Percentiles rank a stretch among this genome's conserved stretches.
These are phyloP conservation scores for Limnodromus scolopaceus DNA, from an alignment of 2,797 vertebrate species.

Conservation along the genomic window DNA sequence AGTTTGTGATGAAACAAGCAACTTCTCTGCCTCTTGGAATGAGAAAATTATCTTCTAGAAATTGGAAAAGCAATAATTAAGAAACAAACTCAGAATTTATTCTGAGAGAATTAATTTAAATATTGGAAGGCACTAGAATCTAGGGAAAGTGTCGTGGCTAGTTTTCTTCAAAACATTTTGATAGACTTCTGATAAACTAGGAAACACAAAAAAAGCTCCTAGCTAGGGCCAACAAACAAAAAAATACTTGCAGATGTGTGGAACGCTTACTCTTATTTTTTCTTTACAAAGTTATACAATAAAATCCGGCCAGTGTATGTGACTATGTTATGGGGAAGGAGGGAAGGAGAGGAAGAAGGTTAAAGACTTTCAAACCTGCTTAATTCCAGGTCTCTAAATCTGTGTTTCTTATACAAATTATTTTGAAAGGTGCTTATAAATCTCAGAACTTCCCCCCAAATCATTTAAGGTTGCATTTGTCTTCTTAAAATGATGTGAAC, in stretches of 20 bases:
- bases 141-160: not conserved
- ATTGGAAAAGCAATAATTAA: not conserved
- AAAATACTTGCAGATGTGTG: not conserved
- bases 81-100: not conserved
- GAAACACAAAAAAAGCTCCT: not conserved
- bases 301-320: not conserved
- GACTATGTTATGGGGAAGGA: not conserved
- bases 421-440: not conserved
- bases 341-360: not conserved
- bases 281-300: not conserved
- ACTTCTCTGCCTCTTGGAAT: not conserved
- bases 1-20: not conserved
- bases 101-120: not conserved
- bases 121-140: not conserved
- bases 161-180: not conserved
- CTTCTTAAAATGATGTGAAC: not conserved
- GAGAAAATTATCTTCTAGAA: not conserved
- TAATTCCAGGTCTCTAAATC: not conserved
- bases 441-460: not conserved
- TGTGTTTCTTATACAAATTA: not conserved
- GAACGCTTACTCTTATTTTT: accelerated
- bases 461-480: not conserved
- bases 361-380: not conserved
- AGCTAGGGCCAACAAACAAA: conserved; percentile 2
- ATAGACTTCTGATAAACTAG: conserved; percentile 1